Conservation (phyloP, 2,797 vertebrate species). For the Anabas testudineus region DNA sequence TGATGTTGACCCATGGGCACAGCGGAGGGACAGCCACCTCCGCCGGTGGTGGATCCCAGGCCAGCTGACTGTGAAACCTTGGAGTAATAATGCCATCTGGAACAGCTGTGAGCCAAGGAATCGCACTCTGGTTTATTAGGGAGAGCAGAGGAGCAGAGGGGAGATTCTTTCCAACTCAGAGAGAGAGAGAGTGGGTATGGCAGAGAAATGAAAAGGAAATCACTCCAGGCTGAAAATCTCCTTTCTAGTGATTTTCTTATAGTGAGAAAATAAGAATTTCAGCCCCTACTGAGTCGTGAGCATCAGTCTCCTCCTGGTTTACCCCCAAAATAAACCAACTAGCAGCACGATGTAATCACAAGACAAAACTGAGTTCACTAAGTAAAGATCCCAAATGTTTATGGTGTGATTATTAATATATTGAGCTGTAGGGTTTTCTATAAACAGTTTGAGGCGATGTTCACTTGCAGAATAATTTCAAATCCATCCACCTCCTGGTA, state of each 20-base stretch:
- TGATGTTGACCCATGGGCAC: slow-evolving; percentile 49
- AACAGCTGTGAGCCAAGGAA: slow-evolving; percentile 74
- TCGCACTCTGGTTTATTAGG: slow-evolving; percentile 70
- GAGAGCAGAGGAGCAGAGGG: slow-evolving; percentile 44
- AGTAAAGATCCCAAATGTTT: too few species aligned
- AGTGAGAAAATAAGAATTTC: slow-evolving; percentile 17
- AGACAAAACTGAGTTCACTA: neutral
- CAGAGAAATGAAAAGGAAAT: slow-evolving; percentile 46
- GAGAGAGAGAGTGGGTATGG: slow-evolving; percentile 48
- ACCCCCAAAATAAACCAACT: neutral
- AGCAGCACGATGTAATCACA: neutral
- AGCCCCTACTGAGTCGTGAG: neutral
- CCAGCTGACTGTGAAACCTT: slow-evolving; percentile 57
- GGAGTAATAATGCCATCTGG: slow-evolving; percentile 77
- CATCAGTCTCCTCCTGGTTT: neutral
- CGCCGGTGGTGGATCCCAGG: slow-evolving; percentile 53
- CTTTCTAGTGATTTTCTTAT: slow-evolving; percentile 12
- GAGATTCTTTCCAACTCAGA: slow-evolving; percentile 50
- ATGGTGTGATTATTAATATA: too few species aligned
- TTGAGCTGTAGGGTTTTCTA: too few species aligned
- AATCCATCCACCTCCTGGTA: too few species aligned
- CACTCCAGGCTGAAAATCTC: slow-evolving; percentile 37
- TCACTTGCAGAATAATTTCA: too few species aligned
- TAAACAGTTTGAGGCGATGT: too few species aligned
- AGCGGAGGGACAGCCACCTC: slow-evolving; percentile 52